Percentiles rank a stretch among this genome's conserved stretches.
Evolutionary conservation across 2,888 invertebrate species (phyloP).

Genomic region (Chalcosyrphus nemorum): DNA sequence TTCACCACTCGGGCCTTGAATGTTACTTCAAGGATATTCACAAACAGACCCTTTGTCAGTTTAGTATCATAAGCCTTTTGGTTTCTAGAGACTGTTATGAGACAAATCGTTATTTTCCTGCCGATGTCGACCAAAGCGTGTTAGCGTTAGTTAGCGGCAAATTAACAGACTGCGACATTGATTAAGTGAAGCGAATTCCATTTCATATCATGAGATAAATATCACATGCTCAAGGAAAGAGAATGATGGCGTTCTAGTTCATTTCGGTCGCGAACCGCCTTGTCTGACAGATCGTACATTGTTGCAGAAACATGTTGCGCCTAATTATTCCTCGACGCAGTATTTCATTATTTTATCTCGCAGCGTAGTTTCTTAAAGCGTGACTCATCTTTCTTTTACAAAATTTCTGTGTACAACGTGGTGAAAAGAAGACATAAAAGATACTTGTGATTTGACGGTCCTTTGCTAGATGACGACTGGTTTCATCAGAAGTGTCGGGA

Average conservation of each 20-base stretch:
- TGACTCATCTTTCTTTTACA: background rate
- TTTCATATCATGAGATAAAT: slow-evolving; percentile 26
- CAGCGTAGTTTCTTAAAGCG: background rate
- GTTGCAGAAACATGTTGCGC: slow-evolving; percentile 56
- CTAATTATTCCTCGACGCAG: background rate
- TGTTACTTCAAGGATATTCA: too few relatives aligned
- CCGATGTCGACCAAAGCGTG: slow-evolving; percentile 9
- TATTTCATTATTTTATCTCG: background rate
- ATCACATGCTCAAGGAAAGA: slow-evolving; percentile 20
- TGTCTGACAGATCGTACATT: slow-evolving; percentile 1
- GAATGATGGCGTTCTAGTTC: slow-evolving; percentile 32
- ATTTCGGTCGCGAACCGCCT: slow-evolving; percentile 4
- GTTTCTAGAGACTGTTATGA: too few relatives aligned
- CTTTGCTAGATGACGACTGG: background rate
- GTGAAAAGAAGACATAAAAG: background rate
- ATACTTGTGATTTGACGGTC: background rate
- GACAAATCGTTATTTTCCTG: slow-evolving; percentile 36
- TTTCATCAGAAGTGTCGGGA: too few relatives aligned
- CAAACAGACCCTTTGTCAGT: too few relatives aligned
- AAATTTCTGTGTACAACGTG: background rate
- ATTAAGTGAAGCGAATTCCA: slow-evolving; percentile 7
- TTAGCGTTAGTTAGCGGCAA: slow-evolving; percentile 20
- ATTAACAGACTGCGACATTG: slow-evolving; percentile 26
- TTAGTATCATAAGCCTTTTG: too few relatives aligned
- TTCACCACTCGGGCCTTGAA: too few relatives aligned